Base-by-base conservation (phyloP, 2,113 vertebrate genomes). In the Columbina picui region DNA sequence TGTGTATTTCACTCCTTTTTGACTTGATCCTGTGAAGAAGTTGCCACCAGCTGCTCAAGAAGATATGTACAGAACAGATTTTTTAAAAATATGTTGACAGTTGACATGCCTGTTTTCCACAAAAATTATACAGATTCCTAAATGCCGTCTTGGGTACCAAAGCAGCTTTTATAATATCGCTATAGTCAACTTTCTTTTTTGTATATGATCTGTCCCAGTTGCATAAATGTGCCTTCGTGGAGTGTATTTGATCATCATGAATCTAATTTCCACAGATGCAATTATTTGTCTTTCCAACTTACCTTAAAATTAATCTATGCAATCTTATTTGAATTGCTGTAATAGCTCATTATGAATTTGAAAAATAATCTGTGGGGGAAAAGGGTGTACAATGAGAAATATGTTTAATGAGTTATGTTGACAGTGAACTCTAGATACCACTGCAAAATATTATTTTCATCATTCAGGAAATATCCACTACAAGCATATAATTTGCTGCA, bases 71-170 rank as follows among this genome's bases (percentile, higher is more conserved):
- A 64, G 12, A 49, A 60, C 11, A 56, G 16, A 32, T 14, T 74
- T 87, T 47, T 61, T 7, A 52, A 65, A 80, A 60, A 36, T 10
- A 20, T 14, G 13, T 25, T 43, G 59, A 59, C 8, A 17, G 18
- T 38, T 68, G 53, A 64, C n/a, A 43, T 27, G 41, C 3, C 10
- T 39, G 18, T 10, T 80, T 76, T 67, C n/a, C 29, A 23, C 4
- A 6, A 57, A 89, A 21, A 63, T 26, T 61, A 39, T 29, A 61
- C 4, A 34, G 59, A 45, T 55, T 77, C 22, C 29, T 36, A 64
- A 87, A 64, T 64, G 14, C 8, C 5, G 1, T 17, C 0, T 41
- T 77, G 71, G 0, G 12, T 41, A 64, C 7, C 12, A 16, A 45
- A 68, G n/a, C 1, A 84, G 23, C 5, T 73, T 81, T 73, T 39